These are phyloP conservation scores for Psittacula echo DNA, from an alignment of 2,797 vertebrate species.

Conservation along the genomic window DNA sequence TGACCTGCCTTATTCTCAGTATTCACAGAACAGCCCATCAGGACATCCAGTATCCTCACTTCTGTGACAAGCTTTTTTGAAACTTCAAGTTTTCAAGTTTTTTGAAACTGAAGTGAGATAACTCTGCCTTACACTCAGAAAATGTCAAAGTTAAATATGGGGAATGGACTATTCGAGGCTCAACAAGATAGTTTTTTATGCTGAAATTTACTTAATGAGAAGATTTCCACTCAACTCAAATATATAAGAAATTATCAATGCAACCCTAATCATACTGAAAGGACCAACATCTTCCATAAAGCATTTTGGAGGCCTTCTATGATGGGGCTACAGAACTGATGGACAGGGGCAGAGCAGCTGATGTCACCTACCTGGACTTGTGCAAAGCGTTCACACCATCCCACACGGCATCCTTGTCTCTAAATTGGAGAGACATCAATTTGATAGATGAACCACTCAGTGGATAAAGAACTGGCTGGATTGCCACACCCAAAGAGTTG, in stretches of 20 bases:
- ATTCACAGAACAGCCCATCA: neutral
- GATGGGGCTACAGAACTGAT: too few relatives aligned
- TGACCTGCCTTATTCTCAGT: fast-evolving
- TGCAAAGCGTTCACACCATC: too few relatives aligned
- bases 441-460: too few relatives aligned
- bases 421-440: too few relatives aligned
- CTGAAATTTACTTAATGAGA: neutral
- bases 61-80: neutral
- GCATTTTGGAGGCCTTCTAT: too few relatives aligned
- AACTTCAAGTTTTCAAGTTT: neutral
- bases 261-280: neutral
- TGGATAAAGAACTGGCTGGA: too few relatives aligned
- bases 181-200: neutral
- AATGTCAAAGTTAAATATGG: neutral
- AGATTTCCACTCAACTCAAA: neutral
- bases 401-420: too few relatives aligned
- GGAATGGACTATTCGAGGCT: neutral
- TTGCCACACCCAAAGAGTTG: too few relatives aligned
- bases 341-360: too few relatives aligned
- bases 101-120: neutral
- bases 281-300: neutral
- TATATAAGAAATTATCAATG: neutral
- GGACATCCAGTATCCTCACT: neutral
- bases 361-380: too few relatives aligned
- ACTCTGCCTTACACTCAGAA: neutral